Conservation (phyloP, 1,140 invertebrate genomes). For the Drosophila aff. region DNA sequence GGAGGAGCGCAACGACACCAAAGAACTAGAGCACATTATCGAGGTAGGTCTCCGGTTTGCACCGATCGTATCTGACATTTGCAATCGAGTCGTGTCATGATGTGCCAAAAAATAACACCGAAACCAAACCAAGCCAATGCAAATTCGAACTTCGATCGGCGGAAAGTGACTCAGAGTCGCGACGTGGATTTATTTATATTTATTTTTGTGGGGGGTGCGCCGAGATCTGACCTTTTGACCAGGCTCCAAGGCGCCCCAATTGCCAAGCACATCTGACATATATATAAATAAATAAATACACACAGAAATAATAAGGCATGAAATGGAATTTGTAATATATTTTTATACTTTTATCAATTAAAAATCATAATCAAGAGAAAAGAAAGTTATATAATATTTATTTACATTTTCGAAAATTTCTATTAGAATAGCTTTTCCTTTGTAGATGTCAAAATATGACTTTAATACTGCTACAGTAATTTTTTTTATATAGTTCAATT, state of each 20-base stretch:
- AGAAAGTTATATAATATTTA: too few relatives aligned
- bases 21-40: slow-evolving; percentile 84
- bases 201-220: slow-evolving; percentile 29
- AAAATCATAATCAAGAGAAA: too few relatives aligned
- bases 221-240: slow-evolving; percentile 73
- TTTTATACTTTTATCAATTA: not conserved
- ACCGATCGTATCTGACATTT: slow-evolving; percentile 38
- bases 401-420: too few relatives aligned
- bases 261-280: slow-evolving; percentile 42
- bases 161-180: slow-evolving; percentile 25
- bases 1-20: slow-evolving; percentile 83
- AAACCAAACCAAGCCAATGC: slow-evolving; percentile 26
- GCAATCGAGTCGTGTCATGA: slow-evolving; percentile 38
- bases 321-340: not conserved
- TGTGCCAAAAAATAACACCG: slow-evolving; percentile 34
- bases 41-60: slow-evolving; percentile 69
- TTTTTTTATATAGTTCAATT: too few relatives aligned
- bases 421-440: not conserved
- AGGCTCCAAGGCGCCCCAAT: slow-evolving; percentile 60
- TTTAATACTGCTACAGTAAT: not conserved
- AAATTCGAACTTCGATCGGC: slow-evolving; percentile 25
- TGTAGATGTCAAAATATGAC: not conserved
- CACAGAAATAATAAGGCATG: too few relatives aligned
- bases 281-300: slow-evolving; percentile 7
- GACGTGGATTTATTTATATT: slow-evolving; percentile 12